A percentile compares a stretch with the other conserved stretches of the same genome.
Conservation (phyloP, 2,888 invertebrate genomes). For the Melolontha melolontha region DNA sequence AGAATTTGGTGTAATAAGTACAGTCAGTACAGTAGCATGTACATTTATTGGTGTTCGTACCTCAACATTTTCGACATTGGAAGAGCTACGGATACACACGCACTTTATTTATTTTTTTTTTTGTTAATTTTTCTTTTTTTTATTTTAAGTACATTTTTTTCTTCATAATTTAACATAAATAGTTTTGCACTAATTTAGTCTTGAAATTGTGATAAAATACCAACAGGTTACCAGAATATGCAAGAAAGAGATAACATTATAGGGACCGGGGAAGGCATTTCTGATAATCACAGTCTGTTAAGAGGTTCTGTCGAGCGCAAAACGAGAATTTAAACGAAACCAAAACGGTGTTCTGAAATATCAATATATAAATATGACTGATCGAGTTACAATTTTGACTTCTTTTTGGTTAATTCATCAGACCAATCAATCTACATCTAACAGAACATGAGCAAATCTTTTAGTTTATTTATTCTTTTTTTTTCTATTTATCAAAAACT, state of each 20-base stretch:
- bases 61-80: conserved; percentile 51
- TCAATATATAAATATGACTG: conserved; percentile 59
- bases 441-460: conserved; percentile 61
- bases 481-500: conserved; percentile 55
- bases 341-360: conserved; percentile 56
- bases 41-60: conserved; percentile 62
- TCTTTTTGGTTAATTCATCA: conserved; percentile 57
- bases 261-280: conserved; percentile 66
- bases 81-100: conserved; percentile 53
- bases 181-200: conserved; percentile 40
- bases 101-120: conserved; percentile 43
- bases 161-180: conserved; percentile 36
- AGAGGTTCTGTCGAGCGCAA: conserved; percentile 57
- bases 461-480: conserved; percentile 3
- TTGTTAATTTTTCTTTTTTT: conserved; percentile 35
- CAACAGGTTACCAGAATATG: conserved; percentile 47
- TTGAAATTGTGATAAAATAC: conserved; percentile 41
- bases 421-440: conserved; percentile 57
- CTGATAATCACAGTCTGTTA: conserved; percentile 69
- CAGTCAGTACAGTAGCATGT: conserved; percentile 61
- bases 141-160: conserved; percentile 15
- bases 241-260: conserved; percentile 54
- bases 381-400: conserved; percentile 51
- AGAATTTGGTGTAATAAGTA: conserved; percentile 62
- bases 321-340: conserved; percentile 31